Conservation (phyloP, 2,113 vertebrate genomes). For the Pandion haliaetus region DNA sequence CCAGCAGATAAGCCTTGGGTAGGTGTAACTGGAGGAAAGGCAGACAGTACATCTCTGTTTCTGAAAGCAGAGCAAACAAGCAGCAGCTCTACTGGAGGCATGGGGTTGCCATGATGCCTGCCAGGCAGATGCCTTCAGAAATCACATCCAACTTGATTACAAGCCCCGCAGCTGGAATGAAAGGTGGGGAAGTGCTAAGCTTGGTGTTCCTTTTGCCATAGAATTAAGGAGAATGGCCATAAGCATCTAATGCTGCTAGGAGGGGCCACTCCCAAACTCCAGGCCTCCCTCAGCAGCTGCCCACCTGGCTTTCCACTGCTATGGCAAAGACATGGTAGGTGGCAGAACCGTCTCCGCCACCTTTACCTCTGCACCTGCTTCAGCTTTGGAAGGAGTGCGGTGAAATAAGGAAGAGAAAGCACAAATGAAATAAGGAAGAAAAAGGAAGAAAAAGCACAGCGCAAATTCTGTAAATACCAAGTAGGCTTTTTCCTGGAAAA, state of each 20-base stretch:
- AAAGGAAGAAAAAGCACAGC: not conserved
- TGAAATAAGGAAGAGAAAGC: not conserved
- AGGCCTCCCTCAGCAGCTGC: not conserved
- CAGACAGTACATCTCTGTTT: not conserved
- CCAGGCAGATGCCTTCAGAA: not conserved
- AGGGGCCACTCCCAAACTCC: not conserved
- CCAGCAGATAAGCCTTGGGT: not conserved
- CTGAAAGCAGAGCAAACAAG: not conserved
- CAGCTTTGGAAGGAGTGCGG: not conserved
- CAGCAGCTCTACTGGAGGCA: not conserved
- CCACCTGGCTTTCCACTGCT: not conserved
- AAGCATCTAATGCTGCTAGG: not conserved
- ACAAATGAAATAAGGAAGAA: not conserved
- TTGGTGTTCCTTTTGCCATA: not conserved
- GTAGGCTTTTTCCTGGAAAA: not conserved
- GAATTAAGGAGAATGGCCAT: not conserved
- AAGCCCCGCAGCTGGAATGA: not conserved
- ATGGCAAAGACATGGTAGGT: not conserved
- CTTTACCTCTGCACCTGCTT: not conserved
- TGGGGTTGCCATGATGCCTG: not conserved
- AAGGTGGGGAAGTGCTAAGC: not conserved
- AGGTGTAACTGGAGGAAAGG: not conserved
- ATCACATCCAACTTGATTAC: not conserved
- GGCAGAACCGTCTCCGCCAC: not conserved
- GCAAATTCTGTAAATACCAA: not conserved